Evolutionary conservation across 2,797 vertebrate genomes (phyloP).

Genomic region (Tangara arthus): DNA sequence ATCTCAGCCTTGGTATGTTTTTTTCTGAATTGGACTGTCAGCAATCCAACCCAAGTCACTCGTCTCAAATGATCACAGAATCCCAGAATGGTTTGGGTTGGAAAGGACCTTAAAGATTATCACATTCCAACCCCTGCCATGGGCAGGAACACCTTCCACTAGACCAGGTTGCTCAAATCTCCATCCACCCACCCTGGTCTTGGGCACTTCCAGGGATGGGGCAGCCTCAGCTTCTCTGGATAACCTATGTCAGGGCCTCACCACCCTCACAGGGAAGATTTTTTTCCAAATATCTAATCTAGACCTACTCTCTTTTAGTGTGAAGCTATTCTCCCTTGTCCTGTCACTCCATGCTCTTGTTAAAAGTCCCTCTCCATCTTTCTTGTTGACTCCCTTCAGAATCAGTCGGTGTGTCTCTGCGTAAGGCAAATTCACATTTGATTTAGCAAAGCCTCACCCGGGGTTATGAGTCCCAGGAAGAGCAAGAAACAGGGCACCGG

Average conservation of each 20-base stretch:
- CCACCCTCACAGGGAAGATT: not conserved
- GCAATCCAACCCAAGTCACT: not conserved
- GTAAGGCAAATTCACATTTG: not conserved
- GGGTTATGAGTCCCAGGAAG: not conserved
- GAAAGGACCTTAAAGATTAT: not conserved
- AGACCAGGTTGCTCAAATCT: not conserved
- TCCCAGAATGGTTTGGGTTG: not conserved
- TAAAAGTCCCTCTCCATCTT: not conserved
- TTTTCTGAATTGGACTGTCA: not conserved
- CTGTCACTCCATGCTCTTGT: not conserved
- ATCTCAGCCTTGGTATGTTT: not conserved
- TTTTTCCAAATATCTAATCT: not conserved
- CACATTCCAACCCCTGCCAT: not conserved
- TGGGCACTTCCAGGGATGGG: not conserved
- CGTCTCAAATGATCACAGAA: fast-evolving
- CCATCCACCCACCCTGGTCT: not conserved
- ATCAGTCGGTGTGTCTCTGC: fast-evolving
- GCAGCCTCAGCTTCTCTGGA: not conserved
- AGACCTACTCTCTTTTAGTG: not conserved
- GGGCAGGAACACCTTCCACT: not conserved
- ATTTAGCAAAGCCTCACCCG: not conserved
- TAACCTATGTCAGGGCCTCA: not conserved
- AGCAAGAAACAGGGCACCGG: not conserved
- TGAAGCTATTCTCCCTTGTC: not conserved
- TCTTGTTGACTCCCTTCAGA: not conserved